Evolutionary conservation across 2,113 vertebrate species (phyloP), one percentile per base, ranked within the genome.

Genomic region (Symphodus melops): DNA sequence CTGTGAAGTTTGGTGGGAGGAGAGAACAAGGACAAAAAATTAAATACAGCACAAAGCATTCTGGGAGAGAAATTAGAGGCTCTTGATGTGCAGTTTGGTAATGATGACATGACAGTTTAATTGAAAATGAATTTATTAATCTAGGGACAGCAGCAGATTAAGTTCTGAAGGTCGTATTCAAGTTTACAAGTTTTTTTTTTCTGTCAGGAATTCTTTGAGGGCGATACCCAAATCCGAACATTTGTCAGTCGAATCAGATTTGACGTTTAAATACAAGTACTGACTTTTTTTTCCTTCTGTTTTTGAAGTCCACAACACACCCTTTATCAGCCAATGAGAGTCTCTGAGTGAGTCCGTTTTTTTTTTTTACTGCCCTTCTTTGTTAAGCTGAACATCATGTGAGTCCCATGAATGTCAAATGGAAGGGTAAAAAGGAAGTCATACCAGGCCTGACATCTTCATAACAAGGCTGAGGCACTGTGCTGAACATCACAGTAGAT

Each of bases 1-100:
- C 28, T 60, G 9, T 19, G 42, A 62, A 42, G 20, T 48, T 58
- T 68, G 63, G 17, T 46, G 49, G 67, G 56, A 44, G 39, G n/a
- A 66, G 41, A 59, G 16, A 39, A 2, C 7, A 19, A 16, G 58
- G 13, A 8, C 23, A 41, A 41, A 37, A 33, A 33, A 61, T 41
- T 19, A 61, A 41, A n/a, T 14, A n/a, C 3, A 51, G 25, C 58
- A 75, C 42, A n/a, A 46, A 2, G 19, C 37, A 70, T 48, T 41
- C 9, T 9, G 13, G 20, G 20, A 54, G 55, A 37, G 39, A 53
- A 51, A 21, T 11, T 4, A 19, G 12, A 48, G 14, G 20, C 1
- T 44, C 12, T 52, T 39, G 20, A 9, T 33, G 57, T 42, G 10
- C 44, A 9, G 23, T 41, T 12, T 61, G 28, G 51, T 44, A 14